These are phyloP conservation scores for Cephus runcator DNA, from an alignment of 2,888 invertebrate genomes.

Conservation along the genomic window DNA sequence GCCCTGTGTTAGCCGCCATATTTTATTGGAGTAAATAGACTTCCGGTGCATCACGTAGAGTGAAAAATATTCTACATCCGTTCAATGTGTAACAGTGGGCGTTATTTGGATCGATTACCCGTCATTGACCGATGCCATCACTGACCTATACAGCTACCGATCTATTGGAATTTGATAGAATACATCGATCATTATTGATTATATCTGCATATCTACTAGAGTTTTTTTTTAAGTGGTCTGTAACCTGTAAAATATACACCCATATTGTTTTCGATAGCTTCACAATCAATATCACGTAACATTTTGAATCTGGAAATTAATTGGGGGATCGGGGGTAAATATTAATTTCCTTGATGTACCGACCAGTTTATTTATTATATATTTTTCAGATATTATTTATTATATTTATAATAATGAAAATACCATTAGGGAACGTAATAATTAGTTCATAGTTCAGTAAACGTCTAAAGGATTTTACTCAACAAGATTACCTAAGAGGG, in stretches of 20 bases:
- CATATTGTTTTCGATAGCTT: background rate
- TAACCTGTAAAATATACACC: background rate
- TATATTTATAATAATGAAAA: too few species aligned
- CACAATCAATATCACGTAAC: background rate
- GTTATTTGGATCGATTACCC: constrained; percentile 4
- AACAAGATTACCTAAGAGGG: background rate
- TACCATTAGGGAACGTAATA: too few species aligned
- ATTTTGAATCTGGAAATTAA: background rate
- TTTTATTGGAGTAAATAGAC: constrained; percentile 18
- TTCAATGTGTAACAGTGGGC: constrained; percentile 2
- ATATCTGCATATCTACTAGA: background rate
- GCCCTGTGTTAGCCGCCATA: background rate
- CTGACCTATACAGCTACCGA: constrained; percentile 17
- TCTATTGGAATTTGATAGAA: background rate
- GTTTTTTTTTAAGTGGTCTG: background rate
- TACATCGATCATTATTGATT: background rate
- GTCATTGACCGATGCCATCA: constrained; percentile 13
- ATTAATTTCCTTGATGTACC: background rate
- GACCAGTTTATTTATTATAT: too few species aligned
- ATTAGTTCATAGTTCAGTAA: too few species aligned
- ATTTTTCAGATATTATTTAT: too few species aligned
- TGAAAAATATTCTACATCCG: constrained; percentile 10
- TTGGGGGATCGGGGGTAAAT: background rate
- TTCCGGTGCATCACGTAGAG: constrained; percentile 2
- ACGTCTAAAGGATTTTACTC: background rate